Percentiles rank a stretch among this genome's conserved stretches.
These are phyloP conservation scores for Rutpela maculata DNA, from an alignment of 2,888 invertebrate species.

Conservation along the genomic window DNA sequence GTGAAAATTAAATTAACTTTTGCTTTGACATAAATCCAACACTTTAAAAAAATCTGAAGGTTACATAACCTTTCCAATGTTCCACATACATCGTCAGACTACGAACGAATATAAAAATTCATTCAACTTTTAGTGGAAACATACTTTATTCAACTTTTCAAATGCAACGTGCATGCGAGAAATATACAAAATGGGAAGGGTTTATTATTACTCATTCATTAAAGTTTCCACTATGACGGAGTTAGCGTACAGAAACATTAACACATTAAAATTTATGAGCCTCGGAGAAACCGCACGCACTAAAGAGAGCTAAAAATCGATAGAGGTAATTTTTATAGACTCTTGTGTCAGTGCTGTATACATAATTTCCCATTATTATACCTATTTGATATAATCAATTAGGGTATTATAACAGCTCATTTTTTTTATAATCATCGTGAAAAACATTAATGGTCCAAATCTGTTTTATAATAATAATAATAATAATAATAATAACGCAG, in stretches of 20 bases:
- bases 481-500: too few relatives aligned
- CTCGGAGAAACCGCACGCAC: constrained; percentile 26
- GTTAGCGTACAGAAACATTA: constrained; percentile 25
- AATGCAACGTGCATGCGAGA: constrained; percentile 26
- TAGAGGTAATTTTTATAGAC: constrained; percentile 10
- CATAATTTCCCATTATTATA: background rate
- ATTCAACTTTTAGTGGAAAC: background rate
- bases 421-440: too few relatives aligned
- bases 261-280: constrained; percentile 36
- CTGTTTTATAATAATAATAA: too few relatives aligned
- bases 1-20: too few relatives aligned
- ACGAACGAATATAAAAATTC: background rate
- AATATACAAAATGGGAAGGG: constrained; percentile 20
- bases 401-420: too few relatives aligned
- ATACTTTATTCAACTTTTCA: constrained; percentile 10
- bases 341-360: background rate
- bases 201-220: constrained; percentile 38
- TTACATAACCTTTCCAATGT: too few relatives aligned
- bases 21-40: too few relatives aligned
- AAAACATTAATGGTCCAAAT: too few relatives aligned
- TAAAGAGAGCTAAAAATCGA: constrained; percentile 18
- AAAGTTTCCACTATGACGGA: constrained; percentile 21
- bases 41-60: too few relatives aligned
- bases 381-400: too few relatives aligned
- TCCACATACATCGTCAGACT: too few relatives aligned